Base-by-base conservation (phyloP, 2,888 invertebrate species). In the Apamea epomidion region DNA sequence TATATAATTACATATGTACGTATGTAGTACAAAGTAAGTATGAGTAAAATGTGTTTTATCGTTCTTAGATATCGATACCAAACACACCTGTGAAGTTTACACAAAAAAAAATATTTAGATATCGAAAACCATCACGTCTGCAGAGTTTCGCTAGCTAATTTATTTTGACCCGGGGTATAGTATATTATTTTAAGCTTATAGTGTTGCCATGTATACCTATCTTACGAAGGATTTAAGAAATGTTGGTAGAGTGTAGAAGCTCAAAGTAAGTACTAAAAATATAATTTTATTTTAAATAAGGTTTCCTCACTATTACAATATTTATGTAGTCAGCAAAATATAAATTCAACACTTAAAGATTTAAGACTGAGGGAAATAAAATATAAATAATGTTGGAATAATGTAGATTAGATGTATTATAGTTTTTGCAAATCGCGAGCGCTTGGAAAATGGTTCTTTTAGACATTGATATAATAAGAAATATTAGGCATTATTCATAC, bases 251-350 rank as follows among this genome's bases (percentile, higher is more conserved):
- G 45, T n/a, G 32, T 54, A 58, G 60, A 70, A 74, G 8, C 37
- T 18, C 29, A 74, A 64, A 29, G 21, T 72, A 78, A n/a, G 54
- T 85, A 76, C 75, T 75, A 75, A 84, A 80, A 85, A 78, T 75
- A 78, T 54, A 54, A 18, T 73, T 84, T 84, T 84, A 85, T 85
- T 84, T 73, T 70, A 64, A 82, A 74, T 65, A 82, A 37, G 16
- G 29, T 69, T 45, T 62, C 21, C 29, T 69, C 81, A 67, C 29
- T 16, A 29, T 76, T 68, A 77, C 72, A 78, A 62, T 67, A 73
- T 25, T 37, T 37, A 29, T 21, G 72, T 75, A 65, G 37, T 37
- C 51, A 54, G 64, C 21, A 78, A 82, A 82, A 74, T 77, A 81
- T 81, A 37, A 76, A 51, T 69, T 75, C 18, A 54, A 78, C 45